Conservation (phyloP, 2,888 invertebrate species). For the Lepidochrysops patricia region DNA sequence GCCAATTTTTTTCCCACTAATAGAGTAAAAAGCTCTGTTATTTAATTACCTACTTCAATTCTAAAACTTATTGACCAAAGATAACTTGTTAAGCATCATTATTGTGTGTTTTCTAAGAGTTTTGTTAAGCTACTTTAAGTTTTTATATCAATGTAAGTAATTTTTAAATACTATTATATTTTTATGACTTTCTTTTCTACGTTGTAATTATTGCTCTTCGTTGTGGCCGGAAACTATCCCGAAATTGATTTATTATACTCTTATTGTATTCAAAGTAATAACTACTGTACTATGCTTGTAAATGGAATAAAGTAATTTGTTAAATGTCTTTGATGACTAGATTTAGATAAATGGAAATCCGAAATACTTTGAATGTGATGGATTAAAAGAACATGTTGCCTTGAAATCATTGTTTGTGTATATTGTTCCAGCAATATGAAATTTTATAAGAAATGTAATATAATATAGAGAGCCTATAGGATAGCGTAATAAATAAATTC, state of each 20-base stretch:
- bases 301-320: background rate
- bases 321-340: conserved; percentile 4
- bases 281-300: background rate
- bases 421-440: conserved; percentile 44
- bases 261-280: background rate
- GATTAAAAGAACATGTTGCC: conserved; percentile 40
- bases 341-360: conserved; percentile 26
- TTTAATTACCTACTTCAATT: conserved; percentile 12
- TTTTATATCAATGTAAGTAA: conserved; percentile 20
- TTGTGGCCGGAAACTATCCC: background rate
- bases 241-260: background rate
- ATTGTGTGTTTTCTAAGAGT: conserved; percentile 25
- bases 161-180: conserved; percentile 19
- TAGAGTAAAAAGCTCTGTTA: background rate
- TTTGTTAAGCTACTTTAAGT: conserved; percentile 22
- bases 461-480: conserved; percentile 45
- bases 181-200: conserved; percentile 21
- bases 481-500: conserved; percentile 37
- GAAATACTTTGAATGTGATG: conserved; percentile 31
- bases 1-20: background rate
- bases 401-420: conserved; percentile 50
- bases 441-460: conserved; percentile 36
- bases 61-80: conserved; percentile 1
- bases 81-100: conserved; percentile 20
- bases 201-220: background rate